Base-by-base conservation (phyloP, 2,113 vertebrate species). In the Colius striatus region DNA sequence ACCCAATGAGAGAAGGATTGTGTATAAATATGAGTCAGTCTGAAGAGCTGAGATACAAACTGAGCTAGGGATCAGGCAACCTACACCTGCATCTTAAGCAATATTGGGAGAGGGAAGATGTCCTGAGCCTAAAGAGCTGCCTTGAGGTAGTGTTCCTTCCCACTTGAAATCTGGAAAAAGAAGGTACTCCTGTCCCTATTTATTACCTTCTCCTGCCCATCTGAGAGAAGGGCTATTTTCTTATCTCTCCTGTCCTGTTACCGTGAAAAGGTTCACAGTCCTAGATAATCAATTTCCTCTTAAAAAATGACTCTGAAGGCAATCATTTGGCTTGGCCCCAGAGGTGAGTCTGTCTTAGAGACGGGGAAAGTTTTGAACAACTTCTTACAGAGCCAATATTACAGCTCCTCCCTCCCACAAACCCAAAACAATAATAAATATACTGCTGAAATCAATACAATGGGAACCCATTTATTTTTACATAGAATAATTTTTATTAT, bases 401-500 rank as follows among this genome's bases (percentile, higher is more conserved):
- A 41, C 38, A 41, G 38, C 9, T 12, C 38, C 38, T 41, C 38
- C 38, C 38, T 41, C 38, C 38, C 38, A 41, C 38, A 41, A 41
- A 41, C 38, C 38, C 38, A 41, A 41, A 9, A 41, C 38, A 81
- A 73, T 16, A 67, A 19, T 16, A 91, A 93, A 91, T 51, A 43
- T 79, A 16, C 72, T 82, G 61, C 70, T 78, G 89, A 89, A 96
- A 81, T 92, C 72, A 95, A 66, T 61, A 50, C 25, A 25, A 32
- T 45, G 27, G 34, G 84, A 66, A 90, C 4, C 15, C 25, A 74
- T 61, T 36, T 50, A 23, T 7, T 58, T 96, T 91, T 58, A 58
- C 18, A 70, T 86, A 77, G 79, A 85, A 80, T 83, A 20, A 70
- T 94, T 94, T 98, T 97, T 97, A 97, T 97, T 96, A 89, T 65